Conservation (phyloP, 2,113 vertebrate genomes). For the Psephotus haematonotus region DNA sequence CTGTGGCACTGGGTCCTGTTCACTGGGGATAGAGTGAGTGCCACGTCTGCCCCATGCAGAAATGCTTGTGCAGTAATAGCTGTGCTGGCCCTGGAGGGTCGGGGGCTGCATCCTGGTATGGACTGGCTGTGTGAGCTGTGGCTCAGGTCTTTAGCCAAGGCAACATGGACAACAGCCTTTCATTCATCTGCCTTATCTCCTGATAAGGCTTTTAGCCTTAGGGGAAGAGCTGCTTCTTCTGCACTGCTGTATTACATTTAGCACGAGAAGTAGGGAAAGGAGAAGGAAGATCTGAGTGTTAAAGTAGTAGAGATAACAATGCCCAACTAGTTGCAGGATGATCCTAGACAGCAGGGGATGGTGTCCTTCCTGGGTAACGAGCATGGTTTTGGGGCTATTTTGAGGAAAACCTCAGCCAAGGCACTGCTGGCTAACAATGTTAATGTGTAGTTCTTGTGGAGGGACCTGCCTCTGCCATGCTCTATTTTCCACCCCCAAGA, state of each 20-base stretch:
- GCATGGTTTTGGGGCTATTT: background rate
- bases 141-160: background rate
- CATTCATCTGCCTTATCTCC: background rate
- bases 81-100: background rate
- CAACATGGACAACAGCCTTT: background rate
- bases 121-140: background rate
- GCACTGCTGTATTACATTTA: fast-evolving
- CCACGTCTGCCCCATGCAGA: background rate
- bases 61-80: background rate
- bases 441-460: background rate
- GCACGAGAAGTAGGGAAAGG: background rate
- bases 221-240: background rate
- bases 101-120: background rate
- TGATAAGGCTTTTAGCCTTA: fast-evolving
- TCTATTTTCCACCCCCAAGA: background rate
- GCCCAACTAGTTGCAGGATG: background rate
- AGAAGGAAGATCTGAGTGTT: background rate
- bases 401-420: background rate
- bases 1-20: background rate
- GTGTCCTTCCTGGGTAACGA: background rate
- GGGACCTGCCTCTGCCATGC: background rate
- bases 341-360: background rate
- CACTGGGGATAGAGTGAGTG: background rate
- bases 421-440: background rate
- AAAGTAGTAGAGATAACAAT: background rate